Conservation (phyloP, 1,140 invertebrate species). For the Cotesia chilonis region DNA sequence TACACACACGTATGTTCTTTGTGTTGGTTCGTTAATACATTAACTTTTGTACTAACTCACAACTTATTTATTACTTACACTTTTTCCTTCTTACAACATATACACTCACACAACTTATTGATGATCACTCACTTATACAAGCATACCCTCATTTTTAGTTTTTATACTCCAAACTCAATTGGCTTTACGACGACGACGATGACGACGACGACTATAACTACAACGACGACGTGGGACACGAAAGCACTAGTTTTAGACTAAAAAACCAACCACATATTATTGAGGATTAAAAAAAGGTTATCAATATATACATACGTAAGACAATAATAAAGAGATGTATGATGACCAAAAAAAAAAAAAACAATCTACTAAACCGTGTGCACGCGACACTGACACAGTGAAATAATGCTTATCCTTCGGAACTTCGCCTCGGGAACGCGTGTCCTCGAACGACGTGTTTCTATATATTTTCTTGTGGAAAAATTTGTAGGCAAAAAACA, state of each 20-base stretch:
- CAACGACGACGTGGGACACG: constrained; percentile 27
- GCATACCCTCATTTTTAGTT: constrained; percentile 1
- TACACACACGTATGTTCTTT: constrained; percentile 11
- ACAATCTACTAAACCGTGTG: not conserved
- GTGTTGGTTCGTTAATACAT: not conserved
- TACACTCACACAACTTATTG: not conserved
- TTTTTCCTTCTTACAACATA: not conserved
- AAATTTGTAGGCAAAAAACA: not conserved
- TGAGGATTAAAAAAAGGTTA: not conserved
- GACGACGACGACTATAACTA: no score
- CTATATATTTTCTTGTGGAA: constrained; percentile 4
- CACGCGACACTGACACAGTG: constrained; percentile 28
- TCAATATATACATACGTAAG: not conserved
- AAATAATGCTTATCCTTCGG: constrained; percentile 30
- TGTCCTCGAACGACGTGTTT: constrained; percentile 34
- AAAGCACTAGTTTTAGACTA: constrained; percentile 18
- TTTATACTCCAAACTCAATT: constrained; percentile 27
- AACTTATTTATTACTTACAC: constrained; percentile 1
- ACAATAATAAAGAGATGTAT: not conserved
- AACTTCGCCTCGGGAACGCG: constrained; percentile 30
- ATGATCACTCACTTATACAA: constrained; percentile 21
- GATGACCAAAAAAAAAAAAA: constrained; percentile 3
- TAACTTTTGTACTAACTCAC: no score
- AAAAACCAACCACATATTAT: constrained; percentile 18
- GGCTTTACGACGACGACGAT: constrained; percentile 13